Evolutionary conservation across 2,113 vertebrate species (phyloP).

Genomic region (Notothenia coriiceps): DNA sequence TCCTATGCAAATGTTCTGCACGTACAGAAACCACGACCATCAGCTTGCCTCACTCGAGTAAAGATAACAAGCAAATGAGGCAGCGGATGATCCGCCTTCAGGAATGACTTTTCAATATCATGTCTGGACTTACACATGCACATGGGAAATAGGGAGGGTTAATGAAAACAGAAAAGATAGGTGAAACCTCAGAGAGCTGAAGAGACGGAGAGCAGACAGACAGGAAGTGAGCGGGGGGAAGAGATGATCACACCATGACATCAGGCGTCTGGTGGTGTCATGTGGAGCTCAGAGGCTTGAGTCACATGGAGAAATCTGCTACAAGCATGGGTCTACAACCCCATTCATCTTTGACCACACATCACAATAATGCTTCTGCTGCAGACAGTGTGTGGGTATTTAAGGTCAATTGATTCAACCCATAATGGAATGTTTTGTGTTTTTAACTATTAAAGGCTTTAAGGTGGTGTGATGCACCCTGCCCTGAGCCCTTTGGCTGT

Average conservation of each 20-base stretch:
- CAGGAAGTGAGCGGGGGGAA: constrained; percentile 37
- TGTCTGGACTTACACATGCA: background rate
- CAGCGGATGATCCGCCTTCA: background rate
- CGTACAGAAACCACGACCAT: constrained; percentile 10
- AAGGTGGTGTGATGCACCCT: background rate
- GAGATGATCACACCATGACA: constrained; percentile 46
- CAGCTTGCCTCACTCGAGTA: background rate
- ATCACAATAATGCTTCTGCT: background rate
- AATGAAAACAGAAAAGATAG: background rate
- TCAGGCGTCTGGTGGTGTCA: constrained; percentile 51
- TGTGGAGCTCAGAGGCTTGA: constrained; percentile 33
- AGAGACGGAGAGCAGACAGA: background rate
- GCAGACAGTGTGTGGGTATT: background rate
- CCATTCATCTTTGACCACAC: background rate
- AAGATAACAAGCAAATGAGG: constrained; percentile 57
- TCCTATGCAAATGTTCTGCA: constrained; percentile 26
- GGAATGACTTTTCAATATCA: background rate
- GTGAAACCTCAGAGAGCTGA: background rate
- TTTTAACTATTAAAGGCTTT: background rate
- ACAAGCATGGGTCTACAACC: background rate
- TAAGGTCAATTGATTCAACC: background rate
- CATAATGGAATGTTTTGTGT: background rate
- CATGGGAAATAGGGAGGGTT: background rate
- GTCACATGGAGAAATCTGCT: constrained; percentile 51
- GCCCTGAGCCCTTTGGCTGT: background rate